These are phyloP conservation scores for Drosophila limbata DNA, from an alignment of 2,888 invertebrate genomes.

Conservation along the genomic window DNA sequence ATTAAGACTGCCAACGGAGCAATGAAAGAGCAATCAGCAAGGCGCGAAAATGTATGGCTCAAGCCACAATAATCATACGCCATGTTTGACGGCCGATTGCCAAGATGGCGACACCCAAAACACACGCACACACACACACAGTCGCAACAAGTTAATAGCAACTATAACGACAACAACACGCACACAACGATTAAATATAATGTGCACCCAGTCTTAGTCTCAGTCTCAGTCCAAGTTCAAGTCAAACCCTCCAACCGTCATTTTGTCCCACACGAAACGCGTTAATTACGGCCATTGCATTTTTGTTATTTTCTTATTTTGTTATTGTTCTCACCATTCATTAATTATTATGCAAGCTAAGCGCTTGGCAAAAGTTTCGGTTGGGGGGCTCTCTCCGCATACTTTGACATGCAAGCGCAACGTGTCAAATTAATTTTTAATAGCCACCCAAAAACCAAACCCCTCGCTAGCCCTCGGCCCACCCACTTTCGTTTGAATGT, in stretches of 20 bases:
- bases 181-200: conserved; percentile 73
- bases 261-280: conserved; percentile 79
- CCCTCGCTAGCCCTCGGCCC: not conserved
- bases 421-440: conserved; percentile 81
- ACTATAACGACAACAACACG: conserved; percentile 52
- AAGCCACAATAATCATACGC: conserved; percentile 62
- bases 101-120: conserved; percentile 30
- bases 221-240: not conserved
- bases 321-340: conserved; percentile 57
- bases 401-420: conserved; percentile 78
- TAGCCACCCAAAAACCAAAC: conserved; percentile 47
- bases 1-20: conserved; percentile 58
- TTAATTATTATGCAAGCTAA: conserved; percentile 81
- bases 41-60: conserved; percentile 63
- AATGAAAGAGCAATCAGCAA: conserved; percentile 70
- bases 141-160: conserved; percentile 70
- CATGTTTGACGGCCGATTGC: conserved; percentile 29
- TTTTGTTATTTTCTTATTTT: conserved; percentile 33
- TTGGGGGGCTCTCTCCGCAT: conserved; percentile 26
- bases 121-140: not conserved
- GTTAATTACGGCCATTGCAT: conserved; percentile 78
- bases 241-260: conserved; percentile 35
- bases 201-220: conserved; percentile 28
- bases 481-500: conserved; percentile 51
- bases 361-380: conserved; percentile 71